Evolutionary conservation across 2,113 vertebrate species (phyloP).

Genomic region (Otocyon megalotis): DNA sequence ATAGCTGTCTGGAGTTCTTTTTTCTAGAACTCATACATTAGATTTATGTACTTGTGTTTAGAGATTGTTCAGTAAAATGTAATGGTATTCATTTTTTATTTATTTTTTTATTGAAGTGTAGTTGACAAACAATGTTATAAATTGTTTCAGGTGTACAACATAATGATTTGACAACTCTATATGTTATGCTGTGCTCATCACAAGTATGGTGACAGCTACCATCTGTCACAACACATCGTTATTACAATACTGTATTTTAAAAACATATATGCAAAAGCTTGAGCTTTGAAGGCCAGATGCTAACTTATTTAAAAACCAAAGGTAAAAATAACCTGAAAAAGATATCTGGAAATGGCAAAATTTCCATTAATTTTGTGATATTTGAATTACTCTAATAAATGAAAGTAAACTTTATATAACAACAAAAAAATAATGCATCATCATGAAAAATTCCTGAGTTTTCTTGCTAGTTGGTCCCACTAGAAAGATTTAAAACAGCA

Average conservation of each 20-base stretch:
- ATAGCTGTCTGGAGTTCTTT: not conserved
- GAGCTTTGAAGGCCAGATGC: not conserved
- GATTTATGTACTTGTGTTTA: not conserved
- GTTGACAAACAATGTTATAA: not conserved
- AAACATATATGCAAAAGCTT: not conserved
- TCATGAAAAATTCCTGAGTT: not conserved
- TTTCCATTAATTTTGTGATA: not conserved
- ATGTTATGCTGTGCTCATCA: not conserved
- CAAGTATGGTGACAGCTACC: not conserved
- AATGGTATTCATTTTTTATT: not conserved
- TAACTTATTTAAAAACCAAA: constrained; percentile 3
- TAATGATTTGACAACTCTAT: not conserved
- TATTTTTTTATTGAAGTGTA: not conserved
- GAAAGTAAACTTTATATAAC: not conserved
- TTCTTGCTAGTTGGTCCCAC: not conserved
- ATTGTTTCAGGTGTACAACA: not conserved
- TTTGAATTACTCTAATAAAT: not conserved
- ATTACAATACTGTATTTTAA: not conserved
- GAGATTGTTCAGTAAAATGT: not conserved
- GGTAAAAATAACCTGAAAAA: not conserved
- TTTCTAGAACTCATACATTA: not conserved
- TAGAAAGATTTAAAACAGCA: not conserved
- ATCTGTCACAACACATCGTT: not conserved
- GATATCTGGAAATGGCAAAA: not conserved
- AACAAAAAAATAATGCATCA: not conserved